phyloP scores from a whole-genome alignment of 1,140 invertebrate species.

The Drosophila paulistorum region DNA sequence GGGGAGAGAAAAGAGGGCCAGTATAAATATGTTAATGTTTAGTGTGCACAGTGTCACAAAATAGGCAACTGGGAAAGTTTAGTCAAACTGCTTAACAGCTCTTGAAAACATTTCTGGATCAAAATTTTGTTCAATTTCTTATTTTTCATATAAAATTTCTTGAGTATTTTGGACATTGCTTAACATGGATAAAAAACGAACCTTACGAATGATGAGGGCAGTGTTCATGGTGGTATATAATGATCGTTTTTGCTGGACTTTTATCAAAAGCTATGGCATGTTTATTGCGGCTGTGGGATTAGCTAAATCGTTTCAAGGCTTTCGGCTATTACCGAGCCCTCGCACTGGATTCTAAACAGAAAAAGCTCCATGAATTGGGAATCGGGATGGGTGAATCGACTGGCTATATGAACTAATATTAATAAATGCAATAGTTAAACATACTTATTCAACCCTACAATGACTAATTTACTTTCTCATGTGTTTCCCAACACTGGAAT shows the following conservation, averaged over 20 bases:
- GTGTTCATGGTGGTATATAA: slow-evolving; percentile 32
- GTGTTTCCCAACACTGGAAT: too few species aligned
- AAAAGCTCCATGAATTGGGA: too few species aligned
- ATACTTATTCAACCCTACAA: too few species aligned
- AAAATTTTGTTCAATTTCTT: not conserved
- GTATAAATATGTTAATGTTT: too few species aligned
- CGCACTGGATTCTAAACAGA: not conserved
- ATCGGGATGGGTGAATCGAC: too few species aligned
- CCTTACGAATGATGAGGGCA: not conserved
- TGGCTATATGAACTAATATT: too few species aligned
- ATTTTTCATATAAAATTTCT: not conserved
- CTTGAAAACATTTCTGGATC: not conserved
- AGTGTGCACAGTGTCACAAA: not conserved
- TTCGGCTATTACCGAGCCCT: slow-evolving; percentile 8
- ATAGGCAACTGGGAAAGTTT: not conserved
- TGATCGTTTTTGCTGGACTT: slow-evolving; percentile 43
- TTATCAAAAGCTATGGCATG: slow-evolving; percentile 51
- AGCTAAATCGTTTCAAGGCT: slow-evolving; percentile 17
- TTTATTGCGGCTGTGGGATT: slow-evolving; percentile 40
- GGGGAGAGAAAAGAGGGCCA: not conserved
- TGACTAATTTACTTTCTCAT: too few species aligned
- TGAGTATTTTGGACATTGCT: not conserved
- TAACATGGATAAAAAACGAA: not conserved
- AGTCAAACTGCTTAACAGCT: too few species aligned
- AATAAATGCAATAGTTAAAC: too few species aligned